Percentiles rank a stretch among this genome's conserved stretches.
Conservation (phyloP, 2,113 vertebrate species). For the Neodon shergylaensis region DNA sequence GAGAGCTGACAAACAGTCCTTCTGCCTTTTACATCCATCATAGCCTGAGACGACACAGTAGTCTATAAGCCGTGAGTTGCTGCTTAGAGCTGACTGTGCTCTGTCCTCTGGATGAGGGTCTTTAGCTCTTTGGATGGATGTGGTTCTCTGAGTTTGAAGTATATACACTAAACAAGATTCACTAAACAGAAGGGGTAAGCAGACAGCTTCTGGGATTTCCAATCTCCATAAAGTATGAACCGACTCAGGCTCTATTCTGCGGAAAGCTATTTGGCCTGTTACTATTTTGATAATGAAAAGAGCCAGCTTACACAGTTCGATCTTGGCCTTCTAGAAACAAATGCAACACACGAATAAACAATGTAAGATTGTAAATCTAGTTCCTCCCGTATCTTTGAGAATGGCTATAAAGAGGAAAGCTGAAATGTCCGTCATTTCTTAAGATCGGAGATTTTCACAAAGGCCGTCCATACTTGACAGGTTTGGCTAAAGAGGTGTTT, state of each 20-base stretch:
- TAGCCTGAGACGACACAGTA: not conserved
- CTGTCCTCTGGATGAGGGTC: not conserved
- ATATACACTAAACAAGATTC: not conserved
- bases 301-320: not conserved
- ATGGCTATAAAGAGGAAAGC: not conserved
- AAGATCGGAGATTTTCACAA: not conserved
- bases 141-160: constrained; percentile 15
- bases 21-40: not conserved
- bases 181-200: not conserved
- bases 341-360: constrained; percentile 9
- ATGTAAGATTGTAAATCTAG: not conserved
- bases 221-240: not conserved
- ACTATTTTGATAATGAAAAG: not conserved
- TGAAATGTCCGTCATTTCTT: not conserved
- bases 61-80: not conserved
- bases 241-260: not conserved
- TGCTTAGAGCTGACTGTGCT: not conserved
- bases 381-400: not conserved
- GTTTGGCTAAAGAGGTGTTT: not conserved
- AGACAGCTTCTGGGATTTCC: not conserved
- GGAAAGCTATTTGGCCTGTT: constrained; percentile 25
- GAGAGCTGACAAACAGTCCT: not conserved
- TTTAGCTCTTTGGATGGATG: not conserved
- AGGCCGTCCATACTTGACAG: not conserved
- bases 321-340: constrained; percentile 10